A percentile compares a stretch with the other conserved stretches of the same genome.
Evolutionary conservation across 2,113 vertebrate genomes (phyloP).

Genomic region (Brachionichthys hirsutus): DNA sequence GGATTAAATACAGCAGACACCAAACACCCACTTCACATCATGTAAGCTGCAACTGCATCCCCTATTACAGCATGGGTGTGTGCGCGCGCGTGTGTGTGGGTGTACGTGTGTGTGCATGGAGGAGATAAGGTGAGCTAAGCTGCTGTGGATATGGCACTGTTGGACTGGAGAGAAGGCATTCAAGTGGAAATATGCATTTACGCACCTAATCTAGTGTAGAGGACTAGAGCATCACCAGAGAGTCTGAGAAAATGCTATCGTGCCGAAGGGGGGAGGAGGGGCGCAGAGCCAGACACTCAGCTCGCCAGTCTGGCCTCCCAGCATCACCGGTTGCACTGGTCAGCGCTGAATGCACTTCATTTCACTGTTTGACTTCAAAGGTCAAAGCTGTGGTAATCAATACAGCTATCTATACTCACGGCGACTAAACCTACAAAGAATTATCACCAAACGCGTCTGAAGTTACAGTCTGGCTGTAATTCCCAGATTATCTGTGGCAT

Average conservation of each 20-base stretch:
- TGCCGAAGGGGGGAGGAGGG: not conserved
- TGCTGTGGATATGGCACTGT: slow-evolving; percentile 3
- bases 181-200: slow-evolving; percentile 29
- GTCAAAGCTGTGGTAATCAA: slow-evolving; percentile 6
- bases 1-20: slow-evolving; percentile 1
- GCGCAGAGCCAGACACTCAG: not conserved
- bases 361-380: too few species aligned
- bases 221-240: slow-evolving; percentile 14
- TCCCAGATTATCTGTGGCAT: too few species aligned
- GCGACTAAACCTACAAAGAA: not conserved
- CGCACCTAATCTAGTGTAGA: slow-evolving; percentile 26
- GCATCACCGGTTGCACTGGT: not conserved
- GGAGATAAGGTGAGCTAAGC: slow-evolving; percentile 29
- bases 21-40: not conserved
- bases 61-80: not conserved
- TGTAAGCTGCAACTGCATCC: not conserved
- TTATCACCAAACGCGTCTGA: not conserved
- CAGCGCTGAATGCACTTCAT: not conserved
- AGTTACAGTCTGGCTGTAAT: not conserved
- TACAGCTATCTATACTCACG: not conserved
- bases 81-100: slow-evolving; percentile 9
- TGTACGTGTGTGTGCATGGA: slow-evolving; percentile 6
- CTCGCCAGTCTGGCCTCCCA: not conserved
- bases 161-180: slow-evolving; percentile 31
- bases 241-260: slow-evolving; percentile 10